phyloP scores from a whole-genome alignment of 2,888 invertebrate genomes.

The Calameuta pallipes region DNA sequence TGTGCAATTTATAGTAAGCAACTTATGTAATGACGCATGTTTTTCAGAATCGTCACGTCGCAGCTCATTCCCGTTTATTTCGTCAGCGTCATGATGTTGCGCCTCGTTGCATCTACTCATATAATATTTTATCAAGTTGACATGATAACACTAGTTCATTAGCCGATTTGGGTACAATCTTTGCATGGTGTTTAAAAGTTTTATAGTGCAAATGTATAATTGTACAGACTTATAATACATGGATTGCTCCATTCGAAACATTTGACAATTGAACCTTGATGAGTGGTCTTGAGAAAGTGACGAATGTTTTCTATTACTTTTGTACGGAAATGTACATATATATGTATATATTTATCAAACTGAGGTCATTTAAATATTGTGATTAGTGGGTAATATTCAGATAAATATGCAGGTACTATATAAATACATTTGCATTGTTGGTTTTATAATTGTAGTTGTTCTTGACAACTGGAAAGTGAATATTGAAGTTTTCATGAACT shows the following conservation, averaged over 20 bases:
- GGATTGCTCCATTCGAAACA: not conserved
- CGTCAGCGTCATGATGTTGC: not conserved
- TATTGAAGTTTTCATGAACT: not conserved
- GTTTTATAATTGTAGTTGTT: not conserved
- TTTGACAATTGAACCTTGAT: not conserved
- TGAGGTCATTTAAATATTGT: not conserved
- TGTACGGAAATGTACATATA: not conserved
- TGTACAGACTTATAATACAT: not conserved
- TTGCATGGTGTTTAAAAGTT: not conserved
- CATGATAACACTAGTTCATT: not conserved
- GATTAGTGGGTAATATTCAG: not conserved
- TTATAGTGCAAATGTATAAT: not conserved
- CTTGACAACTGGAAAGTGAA: not conserved
- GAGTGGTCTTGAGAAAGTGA: not conserved
- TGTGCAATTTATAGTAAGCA: not conserved
- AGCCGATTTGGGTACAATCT: not conserved
- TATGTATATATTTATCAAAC: not conserved
- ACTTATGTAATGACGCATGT: not conserved
- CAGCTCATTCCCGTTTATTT: constrained; percentile 7
- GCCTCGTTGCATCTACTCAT: not conserved
- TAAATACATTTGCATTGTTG: not conserved
- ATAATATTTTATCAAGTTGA: not conserved
- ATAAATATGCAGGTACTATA: not conserved
- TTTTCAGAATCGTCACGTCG: constrained; percentile 14
- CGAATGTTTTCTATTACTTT: not conserved